These are phyloP conservation scores for Numida meleagris DNA, from an alignment of 2,113 vertebrate species.

Conservation along the genomic window DNA sequence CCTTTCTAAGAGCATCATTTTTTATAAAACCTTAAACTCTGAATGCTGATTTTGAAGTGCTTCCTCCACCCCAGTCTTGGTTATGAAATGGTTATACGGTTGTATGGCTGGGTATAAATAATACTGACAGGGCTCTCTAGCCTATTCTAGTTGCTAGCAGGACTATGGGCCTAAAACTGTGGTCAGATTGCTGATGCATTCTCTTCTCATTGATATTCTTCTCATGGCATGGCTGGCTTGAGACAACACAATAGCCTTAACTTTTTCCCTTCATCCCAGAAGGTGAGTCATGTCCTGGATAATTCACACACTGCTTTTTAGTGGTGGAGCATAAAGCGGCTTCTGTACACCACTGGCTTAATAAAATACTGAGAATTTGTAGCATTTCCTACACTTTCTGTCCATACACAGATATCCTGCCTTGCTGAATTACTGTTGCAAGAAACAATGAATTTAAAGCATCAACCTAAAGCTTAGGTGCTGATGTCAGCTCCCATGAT, in stretches of 20 bases:
- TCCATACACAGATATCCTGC: neutral
- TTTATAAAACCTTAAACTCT: neutral
- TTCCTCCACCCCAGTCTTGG: fast-evolving
- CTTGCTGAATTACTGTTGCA: neutral
- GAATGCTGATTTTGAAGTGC: neutral
- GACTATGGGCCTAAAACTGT: neutral
- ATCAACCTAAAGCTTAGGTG: neutral
- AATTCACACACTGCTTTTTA: neutral
- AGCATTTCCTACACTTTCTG: neutral
- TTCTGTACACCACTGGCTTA: neutral
- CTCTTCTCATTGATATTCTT: neutral
- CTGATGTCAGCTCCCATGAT: neutral
- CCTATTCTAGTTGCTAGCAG: neutral
- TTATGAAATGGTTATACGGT: neutral
- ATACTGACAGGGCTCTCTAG: neutral
- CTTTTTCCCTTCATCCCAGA: neutral
- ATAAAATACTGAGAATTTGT: neutral
- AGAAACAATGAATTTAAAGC: constrained; percentile 7
- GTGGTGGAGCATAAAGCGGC: neutral
- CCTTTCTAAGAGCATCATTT: neutral
- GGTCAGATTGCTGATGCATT: neutral
- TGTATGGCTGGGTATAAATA: neutral
- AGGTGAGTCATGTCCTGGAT: neutral
- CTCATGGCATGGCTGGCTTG: neutral
- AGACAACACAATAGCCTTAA: neutral